These are phyloP conservation scores for Noctua comes DNA, from an alignment of 2,888 invertebrate species.

Conservation along the genomic window DNA sequence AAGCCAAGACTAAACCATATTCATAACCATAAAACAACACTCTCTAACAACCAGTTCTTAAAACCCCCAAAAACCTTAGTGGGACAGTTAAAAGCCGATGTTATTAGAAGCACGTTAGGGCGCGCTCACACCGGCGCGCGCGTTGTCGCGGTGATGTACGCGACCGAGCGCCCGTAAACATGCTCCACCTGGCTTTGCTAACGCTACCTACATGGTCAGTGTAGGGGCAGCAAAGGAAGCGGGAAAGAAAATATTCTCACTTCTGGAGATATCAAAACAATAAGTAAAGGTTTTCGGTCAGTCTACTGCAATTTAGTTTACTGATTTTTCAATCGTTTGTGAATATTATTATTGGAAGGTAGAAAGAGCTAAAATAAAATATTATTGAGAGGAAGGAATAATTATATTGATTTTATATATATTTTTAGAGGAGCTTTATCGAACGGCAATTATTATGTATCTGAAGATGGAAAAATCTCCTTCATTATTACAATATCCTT, in stretches of 20 bases:
- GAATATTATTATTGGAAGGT: background rate
- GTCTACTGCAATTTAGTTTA: background rate
- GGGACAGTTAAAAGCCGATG: constrained; percentile 59
- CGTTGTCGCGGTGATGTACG: constrained; percentile 75
- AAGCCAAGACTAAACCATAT: background rate
- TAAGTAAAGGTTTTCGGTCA: background rate
- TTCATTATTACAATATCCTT: background rate
- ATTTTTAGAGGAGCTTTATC: background rate
- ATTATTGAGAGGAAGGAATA: background rate
- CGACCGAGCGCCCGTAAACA: constrained; percentile 76
- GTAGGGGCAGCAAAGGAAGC: constrained; percentile 65
- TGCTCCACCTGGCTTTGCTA: constrained; percentile 72
- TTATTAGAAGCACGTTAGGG: constrained; percentile 66
- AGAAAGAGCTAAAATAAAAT: background rate
- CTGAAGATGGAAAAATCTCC: background rate
- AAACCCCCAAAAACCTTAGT: constrained; percentile 49
- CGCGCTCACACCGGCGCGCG: constrained; percentile 54
- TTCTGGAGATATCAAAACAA: background rate
- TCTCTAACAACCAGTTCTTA: constrained; percentile 23
- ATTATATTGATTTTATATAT: too few species aligned
- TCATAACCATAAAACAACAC: constrained; percentile 10
- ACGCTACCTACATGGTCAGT: constrained; percentile 66
- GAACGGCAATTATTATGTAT: background rate
- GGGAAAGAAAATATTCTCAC: background rate
- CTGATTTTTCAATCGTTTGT: background rate